phyloP scores from a whole-genome alignment of 2,888 invertebrate genomes.

The Drosophila rubida region DNA sequence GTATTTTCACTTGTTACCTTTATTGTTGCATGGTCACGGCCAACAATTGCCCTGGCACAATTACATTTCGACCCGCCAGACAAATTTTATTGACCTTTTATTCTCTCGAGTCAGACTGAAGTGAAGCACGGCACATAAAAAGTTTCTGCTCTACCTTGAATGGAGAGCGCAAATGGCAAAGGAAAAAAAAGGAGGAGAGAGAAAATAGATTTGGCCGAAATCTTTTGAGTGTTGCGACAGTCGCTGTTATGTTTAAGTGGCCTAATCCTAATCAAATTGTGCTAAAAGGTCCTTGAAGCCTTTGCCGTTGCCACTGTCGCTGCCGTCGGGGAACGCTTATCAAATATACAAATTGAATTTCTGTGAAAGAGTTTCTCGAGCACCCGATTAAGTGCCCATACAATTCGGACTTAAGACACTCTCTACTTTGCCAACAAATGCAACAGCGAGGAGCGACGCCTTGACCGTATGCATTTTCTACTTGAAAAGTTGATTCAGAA shows the following conservation, averaged over 20 bases:
- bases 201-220: conserved; percentile 21
- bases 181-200: background rate
- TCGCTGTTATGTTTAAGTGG: conserved; percentile 16
- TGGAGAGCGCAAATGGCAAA: background rate
- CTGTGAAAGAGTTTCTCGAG: conserved; percentile 14
- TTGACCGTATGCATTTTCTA: background rate
- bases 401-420: background rate
- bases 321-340: conserved; percentile 8
- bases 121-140: background rate
- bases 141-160: background rate
- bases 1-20: background rate
- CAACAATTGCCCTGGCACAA: conserved; percentile 8
- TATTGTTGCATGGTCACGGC: background rate
- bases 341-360: conserved; percentile 32
- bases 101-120: conserved; percentile 7
- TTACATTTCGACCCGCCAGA: conserved; percentile 13
- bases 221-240: conserved; percentile 17
- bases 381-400: conserved; percentile 12
- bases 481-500: too few relatives aligned
- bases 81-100: conserved; percentile 26
- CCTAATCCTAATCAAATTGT: conserved; percentile 30
- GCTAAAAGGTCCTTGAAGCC: conserved; percentile 11
- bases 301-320: too few relatives aligned
- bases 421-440: background rate
- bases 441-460: background rate